phyloP scores from a whole-genome alignment of 2,888 invertebrate genomes.

The Mimumesa dahlbomi region DNA sequence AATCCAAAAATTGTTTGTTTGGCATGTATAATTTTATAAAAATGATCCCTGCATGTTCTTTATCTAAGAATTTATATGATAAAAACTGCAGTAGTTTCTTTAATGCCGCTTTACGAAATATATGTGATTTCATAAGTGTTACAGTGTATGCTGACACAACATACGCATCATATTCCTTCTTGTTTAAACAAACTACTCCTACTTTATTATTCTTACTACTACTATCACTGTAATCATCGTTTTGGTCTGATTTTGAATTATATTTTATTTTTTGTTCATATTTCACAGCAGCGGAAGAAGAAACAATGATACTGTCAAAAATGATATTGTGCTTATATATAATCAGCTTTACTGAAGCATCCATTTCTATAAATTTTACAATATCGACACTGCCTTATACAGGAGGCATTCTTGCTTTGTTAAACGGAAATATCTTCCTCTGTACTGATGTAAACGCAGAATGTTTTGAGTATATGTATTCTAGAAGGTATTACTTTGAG shows the following conservation, averaged over 20 bases:
- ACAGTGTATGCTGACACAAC: constrained; percentile 68
- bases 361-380: constrained; percentile 57
- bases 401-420: constrained; percentile 2
- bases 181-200: constrained; percentile 55
- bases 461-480: constrained; percentile 1
- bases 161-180: constrained; percentile 68
- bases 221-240: not conserved
- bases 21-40: constrained; percentile 83
- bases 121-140: constrained; percentile 58
- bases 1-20: constrained; percentile 85
- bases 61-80: not conserved
- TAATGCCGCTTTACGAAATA: constrained; percentile 67
- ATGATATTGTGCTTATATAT: constrained; percentile 62
- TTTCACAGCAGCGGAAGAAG: constrained; percentile 25
- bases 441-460: constrained; percentile 1
- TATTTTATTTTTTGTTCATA: constrained; percentile 26
- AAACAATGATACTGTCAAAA: constrained; percentile 68
- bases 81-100: constrained; percentile 43
- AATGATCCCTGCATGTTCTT: constrained; percentile 42
- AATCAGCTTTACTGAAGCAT: constrained; percentile 63
- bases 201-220: not conserved
- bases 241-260: not conserved
- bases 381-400: not conserved
- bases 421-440: not conserved
- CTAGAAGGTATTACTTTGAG: not conserved